A percentile compares a stretch with the other conserved stretches of the same genome.
Conservation (phyloP, 2,113 vertebrate genomes). For the Syngnathoides biaculeatus region DNA sequence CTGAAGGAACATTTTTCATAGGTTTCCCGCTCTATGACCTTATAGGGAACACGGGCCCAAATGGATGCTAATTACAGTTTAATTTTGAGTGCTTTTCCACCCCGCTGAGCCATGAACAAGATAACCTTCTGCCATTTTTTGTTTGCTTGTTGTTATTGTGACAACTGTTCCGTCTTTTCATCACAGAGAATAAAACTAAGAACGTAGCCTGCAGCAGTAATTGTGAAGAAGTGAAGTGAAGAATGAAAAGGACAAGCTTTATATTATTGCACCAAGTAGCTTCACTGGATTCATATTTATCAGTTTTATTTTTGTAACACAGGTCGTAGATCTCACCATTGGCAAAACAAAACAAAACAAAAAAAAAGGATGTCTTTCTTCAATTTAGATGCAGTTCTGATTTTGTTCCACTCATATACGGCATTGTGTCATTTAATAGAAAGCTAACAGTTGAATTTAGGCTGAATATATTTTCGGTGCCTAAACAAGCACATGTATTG, state of each 20-base stretch:
- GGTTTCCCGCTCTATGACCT: constrained; percentile 17
- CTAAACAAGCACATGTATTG: no score
- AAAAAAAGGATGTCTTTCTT: no score
- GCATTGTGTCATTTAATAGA: no score
- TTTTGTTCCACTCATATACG: no score
- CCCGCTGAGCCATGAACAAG: constrained; percentile 31
- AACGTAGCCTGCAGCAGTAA: constrained; percentile 2
- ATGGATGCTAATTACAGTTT: constrained; percentile 15
- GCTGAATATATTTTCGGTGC: no score
- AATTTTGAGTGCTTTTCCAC: constrained; percentile 20
- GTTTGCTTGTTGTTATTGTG: constrained; percentile 22
- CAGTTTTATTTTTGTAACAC: not conserved
- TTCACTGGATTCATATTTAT: not conserved
- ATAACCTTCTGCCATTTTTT: constrained; percentile 12
- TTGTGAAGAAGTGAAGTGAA: not conserved
- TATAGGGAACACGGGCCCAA: constrained; percentile 17
- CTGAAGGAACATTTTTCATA: constrained; percentile 12
- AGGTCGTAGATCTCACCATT: no score
- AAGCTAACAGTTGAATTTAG: no score
- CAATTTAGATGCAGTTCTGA: no score
- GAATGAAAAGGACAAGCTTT: not conserved
- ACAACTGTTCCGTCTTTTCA: constrained; percentile 20
- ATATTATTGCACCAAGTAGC: not conserved
- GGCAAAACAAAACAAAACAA: no score
- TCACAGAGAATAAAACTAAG: not conserved